phyloP scores from a whole-genome alignment of 2,113 vertebrate genomes.

The Chroicocephalus ridibundus region DNA sequence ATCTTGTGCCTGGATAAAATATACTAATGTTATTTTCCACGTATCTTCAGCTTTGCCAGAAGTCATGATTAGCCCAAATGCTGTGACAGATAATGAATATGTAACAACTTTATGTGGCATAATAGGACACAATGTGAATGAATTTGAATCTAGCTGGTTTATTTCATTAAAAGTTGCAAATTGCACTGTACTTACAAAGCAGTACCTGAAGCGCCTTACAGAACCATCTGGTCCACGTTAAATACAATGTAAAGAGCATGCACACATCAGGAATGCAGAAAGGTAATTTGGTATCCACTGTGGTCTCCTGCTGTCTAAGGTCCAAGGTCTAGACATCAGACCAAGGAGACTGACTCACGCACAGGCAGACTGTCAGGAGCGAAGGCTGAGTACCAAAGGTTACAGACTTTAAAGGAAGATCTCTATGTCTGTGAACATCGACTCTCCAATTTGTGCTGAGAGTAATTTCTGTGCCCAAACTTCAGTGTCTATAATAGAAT shows the following conservation, averaged over 20 bases:
- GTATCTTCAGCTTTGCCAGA: background rate
- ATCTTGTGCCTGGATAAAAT: background rate
- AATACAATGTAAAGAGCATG: constrained; percentile 83
- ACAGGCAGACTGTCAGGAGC: constrained; percentile 40
- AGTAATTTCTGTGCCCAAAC: background rate
- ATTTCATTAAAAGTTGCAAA: constrained; percentile 32
- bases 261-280: constrained; percentile 77
- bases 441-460: background rate
- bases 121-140: background rate
- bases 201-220: constrained; percentile 54
- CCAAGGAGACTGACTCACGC: constrained; percentile 76
- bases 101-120: background rate
- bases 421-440: background rate
- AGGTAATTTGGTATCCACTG: constrained; percentile 78
- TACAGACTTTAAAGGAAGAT: constrained; percentile 34
- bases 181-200: constrained; percentile 35
- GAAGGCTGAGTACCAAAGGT: constrained; percentile 3
- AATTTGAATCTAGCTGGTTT: constrained; percentile 6
- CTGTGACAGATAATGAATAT: background rate
- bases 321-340: constrained; percentile 87
- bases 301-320: constrained; percentile 70
- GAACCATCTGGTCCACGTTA: constrained; percentile 85
- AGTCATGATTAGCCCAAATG: constrained; percentile 9
- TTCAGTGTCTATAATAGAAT: background rate
- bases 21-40: background rate